These are phyloP conservation scores for Aegotheles bennettii DNA, from an alignment of 2,113 vertebrate genomes.

Conservation along the genomic window DNA sequence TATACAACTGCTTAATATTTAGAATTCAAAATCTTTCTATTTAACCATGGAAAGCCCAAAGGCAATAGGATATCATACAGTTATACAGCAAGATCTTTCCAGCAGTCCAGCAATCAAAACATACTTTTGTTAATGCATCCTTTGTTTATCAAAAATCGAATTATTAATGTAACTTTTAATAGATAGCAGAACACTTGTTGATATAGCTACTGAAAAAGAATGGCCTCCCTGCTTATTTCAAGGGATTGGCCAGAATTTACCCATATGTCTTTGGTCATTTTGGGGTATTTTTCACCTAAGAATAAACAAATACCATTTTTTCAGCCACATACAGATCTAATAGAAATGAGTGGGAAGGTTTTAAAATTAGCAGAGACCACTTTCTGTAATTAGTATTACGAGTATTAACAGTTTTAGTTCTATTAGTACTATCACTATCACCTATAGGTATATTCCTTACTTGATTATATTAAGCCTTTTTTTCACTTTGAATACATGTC, in stretches of 20 bases:
- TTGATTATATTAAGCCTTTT: background rate
- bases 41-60: background rate
- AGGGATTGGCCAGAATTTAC: background rate
- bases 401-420: background rate
- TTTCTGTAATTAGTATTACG: background rate
- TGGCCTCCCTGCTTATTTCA: background rate
- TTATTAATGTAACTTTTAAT: background rate
- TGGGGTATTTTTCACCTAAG: background rate
- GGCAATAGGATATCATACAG: rapidly evolving
- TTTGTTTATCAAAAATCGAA: background rate
- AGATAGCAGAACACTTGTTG: background rate
- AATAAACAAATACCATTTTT: background rate
- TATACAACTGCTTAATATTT: background rate
- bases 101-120: background rate
- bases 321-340: background rate
- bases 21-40: background rate
- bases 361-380: background rate
- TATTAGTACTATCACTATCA: background rate
- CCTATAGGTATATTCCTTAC: rapidly evolving
- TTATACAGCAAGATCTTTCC: background rate
- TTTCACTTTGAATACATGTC: background rate
- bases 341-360: background rate
- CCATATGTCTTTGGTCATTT: rapidly evolving
- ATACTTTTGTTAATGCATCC: background rate
- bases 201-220: background rate